Evolutionary conservation across 2,113 vertebrate genomes (phyloP).

Genomic region (Prochilodus magdalenae): DNA sequence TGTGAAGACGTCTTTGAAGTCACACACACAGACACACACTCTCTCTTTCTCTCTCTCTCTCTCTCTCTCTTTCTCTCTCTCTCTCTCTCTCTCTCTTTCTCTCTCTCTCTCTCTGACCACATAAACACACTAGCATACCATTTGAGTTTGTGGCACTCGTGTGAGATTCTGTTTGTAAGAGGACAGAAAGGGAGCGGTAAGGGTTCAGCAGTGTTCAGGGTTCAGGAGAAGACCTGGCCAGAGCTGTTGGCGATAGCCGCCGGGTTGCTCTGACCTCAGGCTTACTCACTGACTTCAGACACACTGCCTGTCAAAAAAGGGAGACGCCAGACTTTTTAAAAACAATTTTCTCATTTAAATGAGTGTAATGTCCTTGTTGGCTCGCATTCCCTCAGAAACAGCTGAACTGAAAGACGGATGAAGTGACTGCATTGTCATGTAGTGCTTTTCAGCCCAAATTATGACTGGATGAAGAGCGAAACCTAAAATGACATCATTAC

Average conservation of each 20-base stretch:
- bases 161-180: constrained; percentile 49
- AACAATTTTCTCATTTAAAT: too few species aligned
- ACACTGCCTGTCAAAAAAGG: not conserved
- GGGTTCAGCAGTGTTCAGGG: not conserved
- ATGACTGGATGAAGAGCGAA: too few species aligned
- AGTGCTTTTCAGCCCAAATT: too few species aligned
- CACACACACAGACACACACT: not conserved
- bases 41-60: constrained; percentile 34
- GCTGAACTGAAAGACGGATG: too few species aligned
- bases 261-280: not conserved
- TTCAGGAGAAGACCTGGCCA: not conserved
- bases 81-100: too few species aligned
- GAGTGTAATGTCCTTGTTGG: too few species aligned
- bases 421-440: too few species aligned
- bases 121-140: constrained; percentile 35
- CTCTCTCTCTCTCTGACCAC: constrained; percentile 38
- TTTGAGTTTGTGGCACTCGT: constrained; percentile 45
- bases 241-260: too few species aligned
- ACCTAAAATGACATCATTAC: too few species aligned
- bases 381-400: too few species aligned
- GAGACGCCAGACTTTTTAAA: too few species aligned
- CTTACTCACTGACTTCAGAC: constrained; percentile 4
- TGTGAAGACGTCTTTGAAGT: constrained; percentile 58
- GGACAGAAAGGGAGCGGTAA: constrained; percentile 10
- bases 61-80: too few species aligned